Conservation (phyloP, 2,797 vertebrate genomes). For the Synaphobranchus kaupii region DNA sequence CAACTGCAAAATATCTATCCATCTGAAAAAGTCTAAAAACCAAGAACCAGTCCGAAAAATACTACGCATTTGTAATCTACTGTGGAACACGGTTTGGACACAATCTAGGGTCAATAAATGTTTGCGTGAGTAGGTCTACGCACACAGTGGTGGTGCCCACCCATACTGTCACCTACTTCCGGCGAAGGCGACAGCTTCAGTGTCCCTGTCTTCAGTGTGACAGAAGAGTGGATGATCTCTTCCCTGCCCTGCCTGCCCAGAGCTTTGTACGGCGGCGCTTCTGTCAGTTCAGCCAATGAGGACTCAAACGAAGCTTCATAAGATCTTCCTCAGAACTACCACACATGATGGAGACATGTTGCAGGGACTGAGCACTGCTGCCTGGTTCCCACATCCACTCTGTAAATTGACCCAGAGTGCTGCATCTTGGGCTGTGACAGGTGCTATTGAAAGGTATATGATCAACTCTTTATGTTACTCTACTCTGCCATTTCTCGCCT, state of each 20-base stretch:
- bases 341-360: neutral
- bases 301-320: neutral
- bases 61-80: neutral
- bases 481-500: neutral
- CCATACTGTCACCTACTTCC: neutral
- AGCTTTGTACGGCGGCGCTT: neutral
- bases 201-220: neutral
- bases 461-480: neutral
- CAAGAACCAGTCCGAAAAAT: neutral
- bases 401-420: neutral
- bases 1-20: neutral
- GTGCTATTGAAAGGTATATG: neutral
- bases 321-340: neutral
- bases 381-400: neutral
- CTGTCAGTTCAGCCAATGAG: neutral
- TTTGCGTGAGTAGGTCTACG: neutral
- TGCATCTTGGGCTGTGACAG: neutral
- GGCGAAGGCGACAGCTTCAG: neutral
- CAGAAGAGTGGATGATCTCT: neutral
- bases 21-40: neutral
- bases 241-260: neutral
- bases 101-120: neutral
- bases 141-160: neutral
- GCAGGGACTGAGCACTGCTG: neutral
- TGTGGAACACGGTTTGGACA: neutral